These are phyloP conservation scores for Hedychridium roseum DNA, from an alignment of 2,888 invertebrate genomes.

Conservation along the genomic window DNA sequence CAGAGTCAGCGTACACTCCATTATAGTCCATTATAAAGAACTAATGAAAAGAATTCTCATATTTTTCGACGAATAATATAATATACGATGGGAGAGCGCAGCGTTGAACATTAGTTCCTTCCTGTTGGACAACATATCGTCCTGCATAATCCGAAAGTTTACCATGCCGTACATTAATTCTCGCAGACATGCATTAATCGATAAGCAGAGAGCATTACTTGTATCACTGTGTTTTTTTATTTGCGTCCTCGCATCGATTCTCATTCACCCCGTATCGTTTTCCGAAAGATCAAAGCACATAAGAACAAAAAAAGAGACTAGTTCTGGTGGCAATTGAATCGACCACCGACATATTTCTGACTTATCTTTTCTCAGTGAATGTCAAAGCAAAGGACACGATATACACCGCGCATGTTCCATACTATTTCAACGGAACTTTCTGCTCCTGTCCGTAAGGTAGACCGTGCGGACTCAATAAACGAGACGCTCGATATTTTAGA, in stretches of 20 bases:
- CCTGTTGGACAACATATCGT: slow-evolving; percentile 35
- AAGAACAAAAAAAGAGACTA: too few species aligned
- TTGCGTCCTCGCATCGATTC: slow-evolving; percentile 45
- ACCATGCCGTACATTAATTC: slow-evolving; percentile 41
- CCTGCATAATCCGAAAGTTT: slow-evolving; percentile 40
- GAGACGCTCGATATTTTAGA: slow-evolving; percentile 28
- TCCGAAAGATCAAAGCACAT: too few species aligned
- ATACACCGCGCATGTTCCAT: too few species aligned
- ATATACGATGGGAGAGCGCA: slow-evolving; percentile 33
- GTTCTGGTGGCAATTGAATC: too few species aligned
- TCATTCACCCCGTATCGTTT: slow-evolving; percentile 54
- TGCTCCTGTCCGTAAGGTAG: slow-evolving; percentile 25
- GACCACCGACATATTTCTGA: too few species aligned
- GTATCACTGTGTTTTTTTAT: slow-evolving; percentile 49
- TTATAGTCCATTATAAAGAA: too few species aligned
- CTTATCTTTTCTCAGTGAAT: too few species aligned
- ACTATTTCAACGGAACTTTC: too few species aligned
- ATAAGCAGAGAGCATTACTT: slow-evolving; percentile 42
- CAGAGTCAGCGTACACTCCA: too few species aligned
- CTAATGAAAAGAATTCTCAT: too few species aligned
- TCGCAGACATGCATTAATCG: slow-evolving; percentile 41
- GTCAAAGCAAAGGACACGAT: too few species aligned
- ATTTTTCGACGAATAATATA: not conserved
- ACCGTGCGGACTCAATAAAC: slow-evolving; percentile 28
- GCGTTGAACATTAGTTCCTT: slow-evolving; percentile 43